Evolutionary conservation across 2,888 invertebrate genomes (phyloP).

Genomic region (Timema cristinae): DNA sequence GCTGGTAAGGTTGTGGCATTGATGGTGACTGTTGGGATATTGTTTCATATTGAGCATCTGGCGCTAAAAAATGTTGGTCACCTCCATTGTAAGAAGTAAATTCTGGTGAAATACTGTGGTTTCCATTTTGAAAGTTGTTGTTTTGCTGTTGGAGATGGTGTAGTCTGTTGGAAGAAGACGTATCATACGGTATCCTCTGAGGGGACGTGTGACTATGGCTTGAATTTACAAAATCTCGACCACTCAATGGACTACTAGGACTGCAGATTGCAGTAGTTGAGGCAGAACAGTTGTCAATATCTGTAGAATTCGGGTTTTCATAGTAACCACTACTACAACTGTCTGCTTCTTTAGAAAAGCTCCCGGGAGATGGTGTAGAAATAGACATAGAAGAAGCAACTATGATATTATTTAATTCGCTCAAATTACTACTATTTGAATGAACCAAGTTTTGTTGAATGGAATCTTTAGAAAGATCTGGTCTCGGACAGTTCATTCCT

Average conservation of each 20-base stretch:
- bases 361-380: conserved; percentile 24
- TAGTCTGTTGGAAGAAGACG: conserved; percentile 7
- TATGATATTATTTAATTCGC: conserved; percentile 6
- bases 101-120: background rate
- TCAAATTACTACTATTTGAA: conserved; percentile 9
- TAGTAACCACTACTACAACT: conserved; percentile 22
- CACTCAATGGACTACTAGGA: conserved; percentile 18
- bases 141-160: conserved; percentile 19
- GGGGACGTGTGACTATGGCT: conserved; percentile 16
- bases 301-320: conserved; percentile 20
- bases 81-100: conserved; percentile 18
- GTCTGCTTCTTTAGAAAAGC: conserved; percentile 20
- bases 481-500: conserved; percentile 2
- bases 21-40: conserved; percentile 45
- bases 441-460: conserved; percentile 16
- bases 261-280: conserved; percentile 20
- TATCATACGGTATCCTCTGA: conserved; percentile 20
- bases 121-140: conserved; percentile 20
- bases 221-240: conserved; percentile 9
- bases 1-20: conserved; percentile 16
- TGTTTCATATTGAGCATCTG: conserved; percentile 61
- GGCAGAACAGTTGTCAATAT: conserved; percentile 16
- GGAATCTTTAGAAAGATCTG: conserved; percentile 18
- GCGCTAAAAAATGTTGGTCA: conserved; percentile 49
- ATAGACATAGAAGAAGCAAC: conserved; percentile 24